Base-by-base conservation (phyloP, 1,140 invertebrate species). In the Hyles vespertilio region DNA sequence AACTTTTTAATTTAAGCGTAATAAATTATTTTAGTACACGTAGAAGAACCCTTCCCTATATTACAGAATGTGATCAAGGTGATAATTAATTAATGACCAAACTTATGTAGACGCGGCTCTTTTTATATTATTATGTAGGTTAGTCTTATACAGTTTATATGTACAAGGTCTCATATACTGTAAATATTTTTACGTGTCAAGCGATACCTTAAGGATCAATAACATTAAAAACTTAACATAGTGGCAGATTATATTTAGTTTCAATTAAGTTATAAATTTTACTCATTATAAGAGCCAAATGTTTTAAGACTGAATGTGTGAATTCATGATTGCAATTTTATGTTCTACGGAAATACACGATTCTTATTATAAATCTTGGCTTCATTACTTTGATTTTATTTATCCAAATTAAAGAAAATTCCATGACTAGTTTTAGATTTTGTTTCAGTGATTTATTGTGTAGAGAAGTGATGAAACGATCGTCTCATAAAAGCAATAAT, bases 281-380 rank as follows among this genome's bases (percentile, higher is more conserved):
- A 84, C 76, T 84, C 77, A 81, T 78, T 79, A 72, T 79, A 80
- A 77, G 77, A 82, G 83, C 85, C 83, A 86, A 86, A 86, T 82
- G 81, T 84, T 83, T 79, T 77, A 86, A 88, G 85, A 88, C 85
- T 88, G 85, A 87, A 22, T 22, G 73, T 79, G 79, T 69, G 75
- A 70, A 69, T 74, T 76, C 80, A 74, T 79, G 66, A 69, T 77
- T 74, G 66, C 72, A 69, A 45, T 60, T 65, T 60, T 40, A 5
- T 40, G 36, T 40, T 40, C 36, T 40, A 5, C 8, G 36, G 36
- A 5, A 40, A 40, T 5, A 40, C 8, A 40, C 36, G 36, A 40
- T 40, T 40, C 4, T 40, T 40, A 8, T 8, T 5, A 40, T 5
- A 40, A 5, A 40, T 5, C 36, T 22, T 22, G 36, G 36, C 36